Conservation (phyloP, 2,888 invertebrate species). For the Teinopalpus imperialis region DNA sequence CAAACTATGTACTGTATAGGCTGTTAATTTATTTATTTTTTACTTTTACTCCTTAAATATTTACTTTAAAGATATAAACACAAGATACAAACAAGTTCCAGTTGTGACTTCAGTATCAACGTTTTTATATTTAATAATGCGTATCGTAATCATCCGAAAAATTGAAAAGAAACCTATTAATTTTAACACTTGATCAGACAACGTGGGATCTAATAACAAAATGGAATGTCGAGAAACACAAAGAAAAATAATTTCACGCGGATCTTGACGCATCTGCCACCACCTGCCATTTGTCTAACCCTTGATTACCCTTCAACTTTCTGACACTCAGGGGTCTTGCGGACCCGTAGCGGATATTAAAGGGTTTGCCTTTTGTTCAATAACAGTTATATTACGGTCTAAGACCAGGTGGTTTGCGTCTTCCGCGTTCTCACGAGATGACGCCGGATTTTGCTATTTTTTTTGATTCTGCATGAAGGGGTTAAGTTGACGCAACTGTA, state of each 20-base stretch:
- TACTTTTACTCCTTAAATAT: too few relatives aligned
- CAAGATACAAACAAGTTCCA: too few relatives aligned
- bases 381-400: conserved; percentile 71
- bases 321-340: conserved; percentile 50
- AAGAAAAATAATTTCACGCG: conserved; percentile 76
- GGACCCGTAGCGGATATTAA: conserved; percentile 60
- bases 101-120: too few relatives aligned
- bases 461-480: conserved; percentile 36
- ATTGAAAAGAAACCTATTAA: conserved; percentile 61
- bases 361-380: conserved; percentile 61
- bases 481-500: conserved; percentile 54
- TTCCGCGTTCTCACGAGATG: conserved; percentile 71
- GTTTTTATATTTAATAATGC: conserved; percentile 10
- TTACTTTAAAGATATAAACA: too few relatives aligned
- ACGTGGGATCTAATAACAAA: conserved; percentile 57
- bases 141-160: conserved; percentile 34
- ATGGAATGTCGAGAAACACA: conserved; percentile 33
- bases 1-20: too few relatives aligned
- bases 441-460: conserved; percentile 51
- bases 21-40: too few relatives aligned
- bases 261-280: conserved; percentile 73
- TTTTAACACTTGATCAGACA: conserved; percentile 69
- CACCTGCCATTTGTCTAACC: conserved; percentile 68
- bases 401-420: conserved; percentile 62
- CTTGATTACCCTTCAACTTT: conserved; percentile 57